phyloP scores from a whole-genome alignment of 2,888 invertebrate species.

The Drosophila pegasa region DNA sequence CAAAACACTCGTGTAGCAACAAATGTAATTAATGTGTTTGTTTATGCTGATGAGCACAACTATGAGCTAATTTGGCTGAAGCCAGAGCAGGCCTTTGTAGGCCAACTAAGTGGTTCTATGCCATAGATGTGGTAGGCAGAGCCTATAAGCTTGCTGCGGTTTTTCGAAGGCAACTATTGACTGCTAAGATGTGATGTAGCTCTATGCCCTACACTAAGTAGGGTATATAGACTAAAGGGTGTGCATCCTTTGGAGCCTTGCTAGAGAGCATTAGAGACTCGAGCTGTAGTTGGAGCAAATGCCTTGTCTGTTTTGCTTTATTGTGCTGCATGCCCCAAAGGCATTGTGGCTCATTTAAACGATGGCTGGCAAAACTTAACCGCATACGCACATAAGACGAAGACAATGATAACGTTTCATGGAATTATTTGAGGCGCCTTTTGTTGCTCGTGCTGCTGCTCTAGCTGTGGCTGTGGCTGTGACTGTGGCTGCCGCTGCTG shows the following conservation, averaged over 20 bases:
- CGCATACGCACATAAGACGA: slow-evolving; percentile 52
- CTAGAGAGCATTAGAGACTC: slow-evolving; percentile 11
- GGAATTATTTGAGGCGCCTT: slow-evolving; percentile 60
- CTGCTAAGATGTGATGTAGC: background rate
- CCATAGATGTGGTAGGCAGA: background rate
- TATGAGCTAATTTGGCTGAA: slow-evolving; percentile 13
- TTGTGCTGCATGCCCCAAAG: slow-evolving; percentile 50
- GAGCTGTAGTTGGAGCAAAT: background rate
- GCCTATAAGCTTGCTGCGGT: background rate
- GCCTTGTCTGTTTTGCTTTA: slow-evolving; percentile 30
- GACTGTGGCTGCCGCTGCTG: slow-evolving; percentile 16
- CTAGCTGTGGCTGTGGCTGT: slow-evolving; percentile 8
- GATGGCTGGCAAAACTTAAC: slow-evolving; percentile 54
- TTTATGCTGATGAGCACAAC: slow-evolving; percentile 6
- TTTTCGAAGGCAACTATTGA: background rate
- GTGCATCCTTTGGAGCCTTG: too few species aligned
- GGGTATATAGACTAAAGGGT: background rate
- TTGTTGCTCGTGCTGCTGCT: slow-evolving; percentile 27
- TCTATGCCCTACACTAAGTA: background rate
- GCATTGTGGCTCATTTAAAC: slow-evolving; percentile 69
- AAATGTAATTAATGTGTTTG: slow-evolving; percentile 47
- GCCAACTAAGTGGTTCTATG: slow-evolving; percentile 6
- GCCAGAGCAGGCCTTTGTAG: slow-evolving; percentile 3
- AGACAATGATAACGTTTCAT: slow-evolving; percentile 70
- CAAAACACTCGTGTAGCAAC: slow-evolving; percentile 24